Conservation (phyloP, 2,113 vertebrate genomes). For the Macaca mulatta region DNA sequence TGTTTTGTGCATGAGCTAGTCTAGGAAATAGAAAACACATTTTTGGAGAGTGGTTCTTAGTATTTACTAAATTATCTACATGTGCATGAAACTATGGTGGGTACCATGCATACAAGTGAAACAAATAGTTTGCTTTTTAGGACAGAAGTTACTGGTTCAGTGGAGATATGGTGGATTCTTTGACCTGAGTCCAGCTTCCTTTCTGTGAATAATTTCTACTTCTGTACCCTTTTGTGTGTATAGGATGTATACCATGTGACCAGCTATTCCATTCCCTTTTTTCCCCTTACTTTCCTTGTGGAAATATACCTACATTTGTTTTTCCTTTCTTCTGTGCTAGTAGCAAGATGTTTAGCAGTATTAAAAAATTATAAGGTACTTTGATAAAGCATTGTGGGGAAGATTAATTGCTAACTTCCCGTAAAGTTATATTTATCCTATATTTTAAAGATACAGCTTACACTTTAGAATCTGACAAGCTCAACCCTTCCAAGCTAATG, state of each 20-base stretch:
- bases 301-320: background rate
- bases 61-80: background rate
- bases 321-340: background rate
- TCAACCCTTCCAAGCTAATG: background rate
- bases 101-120: background rate
- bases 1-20: background rate
- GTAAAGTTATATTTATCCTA: background rate
- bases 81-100: background rate
- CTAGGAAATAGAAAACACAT: background rate
- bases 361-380: slow-evolving; percentile 15
- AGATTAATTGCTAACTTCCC: slow-evolving; percentile 5
- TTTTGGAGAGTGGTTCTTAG: background rate
- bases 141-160: background rate
- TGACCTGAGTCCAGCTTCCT: background rate
- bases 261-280: background rate
- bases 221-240: background rate
- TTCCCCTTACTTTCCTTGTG: background rate
- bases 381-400: background rate
- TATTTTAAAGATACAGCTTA: slow-evolving; percentile 14
- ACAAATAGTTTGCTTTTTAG: background rate
- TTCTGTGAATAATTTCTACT: slow-evolving; percentile 19
- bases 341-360: background rate
- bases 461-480: background rate
- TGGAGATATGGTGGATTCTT: background rate
- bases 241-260: background rate